phyloP scores from a whole-genome alignment of 2,888 invertebrate genomes.

The Blastobasis adustella region DNA sequence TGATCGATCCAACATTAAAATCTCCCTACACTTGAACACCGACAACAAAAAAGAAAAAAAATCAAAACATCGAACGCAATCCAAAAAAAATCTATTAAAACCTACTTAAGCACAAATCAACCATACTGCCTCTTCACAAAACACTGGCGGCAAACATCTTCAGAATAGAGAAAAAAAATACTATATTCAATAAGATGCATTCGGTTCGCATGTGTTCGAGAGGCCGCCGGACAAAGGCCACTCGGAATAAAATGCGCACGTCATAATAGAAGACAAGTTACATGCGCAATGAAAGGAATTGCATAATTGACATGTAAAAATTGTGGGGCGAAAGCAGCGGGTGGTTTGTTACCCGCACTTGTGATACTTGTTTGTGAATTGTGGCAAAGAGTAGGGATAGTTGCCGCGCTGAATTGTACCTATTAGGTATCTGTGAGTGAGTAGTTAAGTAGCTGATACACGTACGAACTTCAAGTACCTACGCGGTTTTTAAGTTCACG shows the following conservation, averaged over 20 bases:
- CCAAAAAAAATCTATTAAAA: conserved; percentile 15
- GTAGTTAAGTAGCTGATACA: no score
- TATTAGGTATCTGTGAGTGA: no score
- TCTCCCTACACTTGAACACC: no score
- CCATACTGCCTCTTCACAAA: conserved; percentile 16
- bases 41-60: no score
- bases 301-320: conserved; percentile 53
- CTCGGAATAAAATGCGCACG: conserved; percentile 34
- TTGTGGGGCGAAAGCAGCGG: conserved; percentile 48
- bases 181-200: conserved; percentile 58
- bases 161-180: conserved; percentile 16
- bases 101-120: conserved; percentile 19
- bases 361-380: not conserved
- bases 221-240: conserved; percentile 19
- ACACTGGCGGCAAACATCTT: conserved; percentile 47
- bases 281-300: conserved; percentile 30
- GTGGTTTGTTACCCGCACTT: conserved; percentile 9
- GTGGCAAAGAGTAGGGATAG: not conserved
- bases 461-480: no score
- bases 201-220: conserved; percentile 65
- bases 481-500: no score
- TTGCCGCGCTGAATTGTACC: no score
- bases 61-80: no score
- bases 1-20: no score
- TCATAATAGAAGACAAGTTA: conserved; percentile 47